Evolutionary conservation across 2,113 vertebrate genomes (phyloP), one percentile per base, ranked within the genome.

Genomic region (Lycocorax pyrrhopterus): DNA sequence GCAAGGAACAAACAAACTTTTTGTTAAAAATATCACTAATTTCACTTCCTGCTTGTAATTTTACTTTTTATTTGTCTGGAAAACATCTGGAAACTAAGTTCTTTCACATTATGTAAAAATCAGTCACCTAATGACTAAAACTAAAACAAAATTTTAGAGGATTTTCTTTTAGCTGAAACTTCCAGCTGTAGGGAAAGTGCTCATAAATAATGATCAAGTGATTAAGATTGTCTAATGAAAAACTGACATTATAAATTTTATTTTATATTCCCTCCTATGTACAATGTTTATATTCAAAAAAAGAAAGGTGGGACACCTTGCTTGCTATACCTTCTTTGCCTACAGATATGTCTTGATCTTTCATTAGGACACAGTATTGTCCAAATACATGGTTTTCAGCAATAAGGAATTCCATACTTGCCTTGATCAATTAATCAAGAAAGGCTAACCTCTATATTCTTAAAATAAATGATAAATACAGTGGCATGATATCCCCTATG

Each of bases 271-370:
- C 2, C 9, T 56, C 1, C 0, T 41, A 20, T 51, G 11, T 53
- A 46, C 1, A 2, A 16, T 6, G 2, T 13, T 68, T n/a, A 13
- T 30, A 59, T 64, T 46, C 5, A 8, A 22, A 77, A 33, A 35
- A 22, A 33, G 2, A 12, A 62, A 47, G 1, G 1, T 37, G 39
- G 10, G 23, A 3, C 9, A 47, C 5, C 69, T 71, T 12, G 3
- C 2, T 85, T 75, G 37, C 5, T 49, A 3, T 41, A 58, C 7
- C 3, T 43, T 44, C 32, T 41, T 51, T 51, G 11, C 39, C 18
- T 51, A 33, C 51, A 43, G 4, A 11, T 30, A 33, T 22, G 1
- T 53, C 43, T 69, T 69, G 18, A 12, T 62, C 26, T 91, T 89
- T 52, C 32, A 10, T 37, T 37, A 76, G 11, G 12, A 75, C 37